phyloP scores from a whole-genome alignment of 2,797 vertebrate genomes.

The Xyrichtys novacula region DNA sequence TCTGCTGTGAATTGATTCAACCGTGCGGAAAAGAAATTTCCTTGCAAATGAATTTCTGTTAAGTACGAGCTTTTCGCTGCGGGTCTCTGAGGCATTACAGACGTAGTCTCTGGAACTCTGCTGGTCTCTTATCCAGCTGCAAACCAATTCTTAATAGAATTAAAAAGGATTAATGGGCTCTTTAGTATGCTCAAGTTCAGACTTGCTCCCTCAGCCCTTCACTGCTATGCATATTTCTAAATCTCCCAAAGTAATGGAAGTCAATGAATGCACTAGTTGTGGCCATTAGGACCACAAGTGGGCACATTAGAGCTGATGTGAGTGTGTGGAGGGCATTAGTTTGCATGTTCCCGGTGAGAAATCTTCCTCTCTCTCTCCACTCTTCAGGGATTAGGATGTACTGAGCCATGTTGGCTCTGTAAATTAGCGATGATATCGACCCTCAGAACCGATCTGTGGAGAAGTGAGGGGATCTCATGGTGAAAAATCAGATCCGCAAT shows the following conservation, averaged over 20 bases:
- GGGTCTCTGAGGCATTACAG: conserved; percentile 55
- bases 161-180: conserved; percentile 82
- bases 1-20: conserved; percentile 46
- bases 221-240: conserved; percentile 71
- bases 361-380: conserved; percentile 38
- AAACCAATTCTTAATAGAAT: conserved; percentile 82
- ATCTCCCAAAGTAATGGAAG: conserved; percentile 74
- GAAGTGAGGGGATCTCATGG: conserved; percentile 13
- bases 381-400: conserved; percentile 50
- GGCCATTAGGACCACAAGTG: conserved; percentile 55
- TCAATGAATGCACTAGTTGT: conserved; percentile 57
- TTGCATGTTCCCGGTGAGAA: conserved; percentile 55
- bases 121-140: conserved; percentile 70
- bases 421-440: conserved; percentile 40
- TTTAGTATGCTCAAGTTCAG: conserved; percentile 75
- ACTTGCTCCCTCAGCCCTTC: conserved; percentile 54
- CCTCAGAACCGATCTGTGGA: conserved; percentile 22
- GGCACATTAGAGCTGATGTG: conserved; percentile 63
- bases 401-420: conserved; percentile 26
- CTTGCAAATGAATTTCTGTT: conserved; percentile 44
- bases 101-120: conserved; percentile 61
- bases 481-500: conserved; percentile 28
- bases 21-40: conserved; percentile 35
- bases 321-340: conserved; percentile 69
- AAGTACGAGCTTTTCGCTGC: conserved; percentile 55